Percentiles rank a stretch among this genome's conserved stretches.
Evolutionary conservation across 2,113 vertebrate genomes (phyloP).

Genomic region (Patagioenas fasciata): DNA sequence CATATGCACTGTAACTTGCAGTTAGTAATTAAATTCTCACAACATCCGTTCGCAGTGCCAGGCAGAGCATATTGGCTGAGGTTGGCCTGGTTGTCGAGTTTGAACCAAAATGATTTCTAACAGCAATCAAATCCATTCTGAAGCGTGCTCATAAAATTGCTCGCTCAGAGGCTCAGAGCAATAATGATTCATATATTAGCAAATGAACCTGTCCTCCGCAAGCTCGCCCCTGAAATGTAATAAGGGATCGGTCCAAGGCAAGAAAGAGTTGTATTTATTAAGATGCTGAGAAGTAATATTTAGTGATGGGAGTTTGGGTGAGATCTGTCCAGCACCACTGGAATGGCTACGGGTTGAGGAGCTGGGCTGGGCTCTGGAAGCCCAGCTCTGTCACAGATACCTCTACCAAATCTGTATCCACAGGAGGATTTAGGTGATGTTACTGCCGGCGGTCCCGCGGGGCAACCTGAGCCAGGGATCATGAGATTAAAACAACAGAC

Average conservation of each 20-base stretch:
- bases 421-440: background rate
- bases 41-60: slow-evolving; percentile 57
- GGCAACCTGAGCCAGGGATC: background rate
- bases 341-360: background rate
- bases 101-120: slow-evolving; percentile 68
- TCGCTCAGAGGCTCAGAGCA: slow-evolving; percentile 57
- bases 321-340: background rate
- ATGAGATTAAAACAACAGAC: background rate
- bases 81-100: slow-evolving; percentile 38
- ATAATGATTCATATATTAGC: slow-evolving; percentile 64
- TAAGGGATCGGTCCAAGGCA: background rate
- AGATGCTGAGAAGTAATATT: background rate
- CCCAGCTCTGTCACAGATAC: background rate
- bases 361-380: background rate
- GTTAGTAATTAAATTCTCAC: slow-evolving; percentile 69
- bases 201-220: slow-evolving; percentile 56
- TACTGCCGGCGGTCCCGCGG: background rate
- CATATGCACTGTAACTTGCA: slow-evolving; percentile 56
- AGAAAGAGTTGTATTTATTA: background rate
- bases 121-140: slow-evolving; percentile 64
- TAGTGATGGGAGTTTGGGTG: background rate
- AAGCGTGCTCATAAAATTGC: slow-evolving; percentile 51
- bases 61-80: slow-evolving; percentile 64
- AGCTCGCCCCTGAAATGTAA: slow-evolving; percentile 1
- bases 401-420: background rate